A percentile compares a stretch with the other conserved stretches of the same genome.
phyloP scores from a whole-genome alignment of 2,888 invertebrate species.

The Xylota sylvarum region DNA sequence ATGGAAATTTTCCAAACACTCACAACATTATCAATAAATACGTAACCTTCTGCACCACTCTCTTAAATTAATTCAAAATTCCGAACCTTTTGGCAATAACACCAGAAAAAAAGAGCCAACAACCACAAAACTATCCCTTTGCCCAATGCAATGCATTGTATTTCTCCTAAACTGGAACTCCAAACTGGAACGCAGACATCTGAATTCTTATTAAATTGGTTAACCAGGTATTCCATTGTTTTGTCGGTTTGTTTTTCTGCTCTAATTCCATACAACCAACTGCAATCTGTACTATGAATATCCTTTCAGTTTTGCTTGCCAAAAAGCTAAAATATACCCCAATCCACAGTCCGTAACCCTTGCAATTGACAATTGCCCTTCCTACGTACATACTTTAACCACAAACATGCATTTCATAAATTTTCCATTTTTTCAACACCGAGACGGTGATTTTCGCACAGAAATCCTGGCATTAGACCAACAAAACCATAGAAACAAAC shows the following conservation, averaged over 20 bases:
- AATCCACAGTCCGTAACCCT: not conserved
- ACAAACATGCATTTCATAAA: constrained; percentile 50
- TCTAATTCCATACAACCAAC: not conserved
- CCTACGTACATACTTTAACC: constrained; percentile 20
- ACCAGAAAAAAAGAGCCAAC: not conserved
- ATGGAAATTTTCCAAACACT: not conserved
- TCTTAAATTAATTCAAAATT: constrained; percentile 27
- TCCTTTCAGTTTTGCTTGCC: constrained; percentile 25
- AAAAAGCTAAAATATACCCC: constrained; percentile 15
- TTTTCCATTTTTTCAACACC: constrained; percentile 22
- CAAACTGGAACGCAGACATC: not conserved
- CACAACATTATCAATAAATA: not conserved
- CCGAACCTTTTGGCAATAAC: not conserved
- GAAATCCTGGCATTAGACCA: constrained; percentile 57
- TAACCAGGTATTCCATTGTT: constrained; percentile 36
- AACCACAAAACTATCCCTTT: constrained; percentile 16
- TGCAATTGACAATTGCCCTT: constrained; percentile 26
- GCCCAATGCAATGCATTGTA: not conserved
- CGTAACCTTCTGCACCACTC: not conserved
- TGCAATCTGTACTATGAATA: constrained; percentile 1
- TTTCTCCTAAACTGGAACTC: not conserved
- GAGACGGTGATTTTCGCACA: constrained; percentile 27
- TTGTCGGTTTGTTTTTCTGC: constrained; percentile 13
- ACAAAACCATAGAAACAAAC: not conserved
- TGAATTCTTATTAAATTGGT: constrained; percentile 30